Conservation (phyloP, 2,888 invertebrate species). For the Phytoseiulus persimilis region DNA sequence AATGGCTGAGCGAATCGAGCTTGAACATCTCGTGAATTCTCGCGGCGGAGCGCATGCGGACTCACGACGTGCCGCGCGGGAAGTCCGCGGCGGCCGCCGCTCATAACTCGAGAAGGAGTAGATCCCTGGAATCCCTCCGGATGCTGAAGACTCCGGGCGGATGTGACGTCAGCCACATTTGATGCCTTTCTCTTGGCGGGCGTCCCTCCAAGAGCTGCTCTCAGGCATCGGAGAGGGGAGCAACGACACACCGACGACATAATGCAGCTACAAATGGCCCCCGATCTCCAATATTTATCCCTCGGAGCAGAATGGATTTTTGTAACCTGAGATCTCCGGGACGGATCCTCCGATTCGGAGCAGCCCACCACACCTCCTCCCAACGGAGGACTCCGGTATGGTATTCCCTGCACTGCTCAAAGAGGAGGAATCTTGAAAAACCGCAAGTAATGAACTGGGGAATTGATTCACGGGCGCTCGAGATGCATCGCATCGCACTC, state of each 20-base stretch:
- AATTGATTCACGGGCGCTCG: too few relatives aligned
- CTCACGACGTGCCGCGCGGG: background rate
- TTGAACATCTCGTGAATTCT: background rate
- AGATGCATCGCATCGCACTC: too few relatives aligned
- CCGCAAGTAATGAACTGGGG: too few relatives aligned
- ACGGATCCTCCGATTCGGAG: background rate
- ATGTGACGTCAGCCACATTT: background rate
- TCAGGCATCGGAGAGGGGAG: background rate
- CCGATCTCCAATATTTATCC: background rate
- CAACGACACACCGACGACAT: background rate
- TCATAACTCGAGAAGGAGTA: background rate
- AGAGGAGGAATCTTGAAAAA: background rate
- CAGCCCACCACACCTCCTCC: background rate
- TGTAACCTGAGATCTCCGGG: background rate
- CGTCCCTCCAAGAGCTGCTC: background rate
- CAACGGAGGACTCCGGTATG: background rate
- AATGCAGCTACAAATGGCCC: background rate
- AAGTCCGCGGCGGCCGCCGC: background rate
- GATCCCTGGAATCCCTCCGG: background rate
- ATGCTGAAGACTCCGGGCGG: background rate
- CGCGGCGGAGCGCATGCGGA: background rate
- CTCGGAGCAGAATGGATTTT: background rate
- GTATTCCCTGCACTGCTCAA: background rate
- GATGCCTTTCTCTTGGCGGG: background rate
- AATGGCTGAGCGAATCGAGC: too few relatives aligned